Evolutionary conservation across 2,113 vertebrate genomes (phyloP).

Genomic region (Prunella fulvescens): DNA sequence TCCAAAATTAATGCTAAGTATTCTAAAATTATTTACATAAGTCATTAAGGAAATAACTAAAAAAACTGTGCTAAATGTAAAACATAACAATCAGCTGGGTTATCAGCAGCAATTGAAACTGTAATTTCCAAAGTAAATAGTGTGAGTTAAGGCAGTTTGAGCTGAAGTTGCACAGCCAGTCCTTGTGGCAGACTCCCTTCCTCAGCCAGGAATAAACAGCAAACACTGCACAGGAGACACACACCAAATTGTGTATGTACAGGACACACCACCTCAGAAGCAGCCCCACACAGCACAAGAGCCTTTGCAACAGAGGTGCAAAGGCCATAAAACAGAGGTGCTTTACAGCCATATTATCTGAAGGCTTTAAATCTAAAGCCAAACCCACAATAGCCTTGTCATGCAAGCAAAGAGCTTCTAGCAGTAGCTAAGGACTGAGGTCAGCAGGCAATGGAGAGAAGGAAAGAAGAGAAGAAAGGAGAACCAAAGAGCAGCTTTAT

Average conservation of each 20-base stretch:
- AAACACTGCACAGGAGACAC: background rate
- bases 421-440: background rate
- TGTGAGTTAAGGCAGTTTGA: background rate
- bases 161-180: background rate
- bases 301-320: background rate
- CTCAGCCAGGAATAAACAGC: background rate
- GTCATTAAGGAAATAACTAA: conserved; percentile 28
- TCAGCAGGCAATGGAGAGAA: background rate
- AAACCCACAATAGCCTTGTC: background rate
- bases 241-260: rapidly evolving
- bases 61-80: background rate
- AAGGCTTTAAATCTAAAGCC: background rate
- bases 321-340: background rate
- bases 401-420: background rate
- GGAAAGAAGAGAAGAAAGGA: background rate
- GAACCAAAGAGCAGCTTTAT: background rate
- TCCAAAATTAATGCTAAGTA: background rate
- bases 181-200: background rate
- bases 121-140: conserved; percentile 36
- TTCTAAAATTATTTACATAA: conserved; percentile 31
- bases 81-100: background rate
- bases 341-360: background rate
- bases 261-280: background rate
- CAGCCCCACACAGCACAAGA: background rate
- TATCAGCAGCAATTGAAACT: conserved; percentile 12